Base-by-base conservation (phyloP, 2,113 vertebrate species). In the Tupaia chinensis region DNA sequence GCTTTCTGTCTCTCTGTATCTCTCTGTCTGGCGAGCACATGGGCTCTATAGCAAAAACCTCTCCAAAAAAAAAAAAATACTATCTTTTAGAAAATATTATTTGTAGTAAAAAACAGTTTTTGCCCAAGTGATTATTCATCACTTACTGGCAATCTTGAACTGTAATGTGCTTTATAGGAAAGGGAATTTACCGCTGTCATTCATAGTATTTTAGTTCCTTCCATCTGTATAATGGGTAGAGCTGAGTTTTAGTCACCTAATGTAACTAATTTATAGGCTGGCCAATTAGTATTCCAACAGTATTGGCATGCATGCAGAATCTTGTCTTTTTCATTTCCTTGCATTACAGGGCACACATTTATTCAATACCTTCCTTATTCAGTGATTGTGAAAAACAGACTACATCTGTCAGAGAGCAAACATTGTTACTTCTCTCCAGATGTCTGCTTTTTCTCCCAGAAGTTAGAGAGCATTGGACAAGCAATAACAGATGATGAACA, bases 401-500 rank as follows among this genome's bases (percentile, higher is more conserved):
- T 97, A 94, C 97, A 98, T 98, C 98, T 98, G 98, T 97, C 78
- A 82, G 98, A 98, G 97, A 98, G 97, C 96, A 93, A 98, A 98
- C 97, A 97, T 95, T 95, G 97, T 97, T 96, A 97, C 98, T 93
- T 87, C 81, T 94, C 98, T 99, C 98, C 98, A 99, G 98, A 99
- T 99, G 98, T 99, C 98, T 99, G 98, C 97, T 98, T 98, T 99
- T 98, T 97, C 98, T 98, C 98, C 98, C 98, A 99, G 98, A 99
- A 99, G 98, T 99, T 98, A 98, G 98, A 98, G 98, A 98, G 98
- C 98, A 98, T 98, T 98, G 98, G 98, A 99, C 98, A 99, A 99
- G 98, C 98, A 99, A 98, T 98, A 99, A 99, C 98, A 99, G 98
- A 99, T 98, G 98, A 99, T 98, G 98, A 99, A 98, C 98, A 99